Evolutionary conservation across 2,797 vertebrate species (phyloP), one percentile per base, ranked within the genome.

Genomic region (Okamejei kenojei): DNA sequence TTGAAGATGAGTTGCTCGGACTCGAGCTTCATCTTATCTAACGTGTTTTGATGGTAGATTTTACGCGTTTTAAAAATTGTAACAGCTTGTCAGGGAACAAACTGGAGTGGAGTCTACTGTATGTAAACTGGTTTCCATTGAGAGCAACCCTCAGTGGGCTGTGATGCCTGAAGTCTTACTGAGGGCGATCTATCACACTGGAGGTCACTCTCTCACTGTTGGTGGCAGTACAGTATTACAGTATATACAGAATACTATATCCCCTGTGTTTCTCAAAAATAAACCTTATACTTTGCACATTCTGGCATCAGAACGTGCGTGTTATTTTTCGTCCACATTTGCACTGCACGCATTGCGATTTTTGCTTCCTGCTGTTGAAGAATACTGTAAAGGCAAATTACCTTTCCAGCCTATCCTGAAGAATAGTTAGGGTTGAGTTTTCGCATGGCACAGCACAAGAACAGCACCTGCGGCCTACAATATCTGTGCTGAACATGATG

Each of bases 281-380:
- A 92, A 92, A 92, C 90, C 71, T 91, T 92, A 38, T 92, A 92
- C 73, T 92, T 92, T 92, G 90, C 90, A 92, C 90, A 92, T 92
- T 92, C 90, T 92, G 90, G 76, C 71, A 92, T 92, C 68, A 92
- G 90, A 92, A 76, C 19, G 90, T 92, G 90, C 90, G 90, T 92
- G 71, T 92, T 92, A 74, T 92, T 92, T 74, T 21, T 8, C 17
- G 21, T 88, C 15, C 9, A 68, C 32, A 63, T 68, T 68, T 88
- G 84, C 84, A 21, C 17, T 35, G 15, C 32, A 63, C n/a, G 35
- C n/a, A 65, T 29, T 11, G 45, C 2, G 19, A 61, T 7, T n/a
- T 35, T 68, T 88, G n/a, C 8, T 68, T 63, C 21, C n/a, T 74
- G 7, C 71, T 6, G 21, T 7, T 21, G 71, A 74, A 74, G 23